Percentiles rank a stretch among this genome's conserved stretches.
These are phyloP conservation scores for Saguinus midas DNA, from an alignment of 2,113 vertebrate genomes.

Conservation along the genomic window DNA sequence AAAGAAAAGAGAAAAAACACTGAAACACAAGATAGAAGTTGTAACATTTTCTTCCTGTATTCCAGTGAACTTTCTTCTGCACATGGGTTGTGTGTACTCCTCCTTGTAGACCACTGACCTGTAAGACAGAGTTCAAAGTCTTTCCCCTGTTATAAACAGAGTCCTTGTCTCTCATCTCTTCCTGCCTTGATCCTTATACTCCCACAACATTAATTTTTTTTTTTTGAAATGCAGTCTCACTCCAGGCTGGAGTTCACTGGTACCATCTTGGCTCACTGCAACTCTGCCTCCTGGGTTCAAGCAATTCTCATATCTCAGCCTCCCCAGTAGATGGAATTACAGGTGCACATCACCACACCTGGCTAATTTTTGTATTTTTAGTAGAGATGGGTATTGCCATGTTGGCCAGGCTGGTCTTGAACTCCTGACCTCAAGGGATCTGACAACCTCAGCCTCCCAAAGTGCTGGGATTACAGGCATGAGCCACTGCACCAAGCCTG, in stretches of 20 bases:
- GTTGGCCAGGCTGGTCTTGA: not conserved
- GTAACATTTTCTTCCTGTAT: not conserved
- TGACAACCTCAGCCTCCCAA: not conserved
- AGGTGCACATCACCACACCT: rapidly evolving
- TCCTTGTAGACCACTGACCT: not conserved
- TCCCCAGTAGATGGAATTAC: not conserved
- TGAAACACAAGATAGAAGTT: not conserved
- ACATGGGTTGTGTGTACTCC: not conserved
- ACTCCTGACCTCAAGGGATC: not conserved
- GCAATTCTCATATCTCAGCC: not conserved
- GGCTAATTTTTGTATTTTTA: not conserved
- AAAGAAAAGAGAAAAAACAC: too few relatives aligned
- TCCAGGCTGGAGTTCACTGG: not conserved
- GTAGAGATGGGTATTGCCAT: not conserved
- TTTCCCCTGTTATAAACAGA: not conserved
- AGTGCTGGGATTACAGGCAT: not conserved
- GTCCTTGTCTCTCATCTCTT: not conserved
- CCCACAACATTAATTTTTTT: not conserved
- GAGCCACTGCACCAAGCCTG: not conserved
- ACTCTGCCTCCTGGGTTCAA: not conserved
- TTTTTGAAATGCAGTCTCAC: not conserved
- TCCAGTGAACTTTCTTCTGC: not conserved
- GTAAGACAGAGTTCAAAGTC: not conserved
- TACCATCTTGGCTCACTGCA: not conserved
- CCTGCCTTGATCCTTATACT: not conserved